Evolutionary conservation across 2,888 invertebrate species (phyloP), one percentile per base, ranked within the genome.

Genomic region (Stenichneumon culpator): DNA sequence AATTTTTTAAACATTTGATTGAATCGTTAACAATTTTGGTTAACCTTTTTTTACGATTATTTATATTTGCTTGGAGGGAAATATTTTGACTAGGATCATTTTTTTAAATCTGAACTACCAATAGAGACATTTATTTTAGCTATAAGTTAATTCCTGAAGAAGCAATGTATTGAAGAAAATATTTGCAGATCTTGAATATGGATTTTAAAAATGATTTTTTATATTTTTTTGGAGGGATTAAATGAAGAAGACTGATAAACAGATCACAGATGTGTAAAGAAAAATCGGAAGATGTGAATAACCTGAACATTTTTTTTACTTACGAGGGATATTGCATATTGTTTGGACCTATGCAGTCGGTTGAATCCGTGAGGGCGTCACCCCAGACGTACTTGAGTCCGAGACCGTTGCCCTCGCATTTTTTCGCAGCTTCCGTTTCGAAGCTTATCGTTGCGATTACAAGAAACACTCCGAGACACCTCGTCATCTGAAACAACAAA

Each of bases 361-460:
- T 94, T 7, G 97, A 95, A 93, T 97, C 97, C 88, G 96, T 96
- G 69, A 98, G 94, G 7, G 98, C 98, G 94, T 98, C 98, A 22
- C 98, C 98, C 96, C 97, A 98, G 25, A 98, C 95, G 93, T 98
- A 98, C 94, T 98, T 98, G 82, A 98, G 94, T 89, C 96, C 96
- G 82, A 95, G 94, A 25, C 96, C 96, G 82, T 95, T 94, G 83
- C 95, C 95, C 92, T 96, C 95, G 92, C 96, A 96, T 92, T 95
- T 93, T 79, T 89, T 92, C 60, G 91, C 89, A 32, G 89, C 91
- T 75, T 89, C 86, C 73, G 89, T 82, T 73, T 87, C 85, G 81
- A 82, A 82, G 75, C 86, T 85, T 60, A 85, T 78, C 39, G 88
- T 86, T 52, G 88, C 84, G 78, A 92, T 75, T 84, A 92, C 84